Conservation (phyloP, 2,888 invertebrate genomes). For the Chloroclystis v-ata region DNA sequence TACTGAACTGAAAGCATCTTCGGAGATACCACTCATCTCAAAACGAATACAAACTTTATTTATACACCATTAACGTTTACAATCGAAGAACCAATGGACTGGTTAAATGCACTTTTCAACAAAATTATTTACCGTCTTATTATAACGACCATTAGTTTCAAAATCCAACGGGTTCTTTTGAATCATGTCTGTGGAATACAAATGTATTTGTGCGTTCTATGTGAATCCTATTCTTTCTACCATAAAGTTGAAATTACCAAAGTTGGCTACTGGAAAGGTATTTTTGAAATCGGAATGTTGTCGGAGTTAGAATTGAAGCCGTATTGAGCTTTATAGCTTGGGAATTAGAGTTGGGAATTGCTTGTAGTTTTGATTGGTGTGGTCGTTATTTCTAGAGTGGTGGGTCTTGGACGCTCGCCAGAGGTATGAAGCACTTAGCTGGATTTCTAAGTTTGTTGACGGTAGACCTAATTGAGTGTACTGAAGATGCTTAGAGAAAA, state of each 20-base stretch:
- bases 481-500: neutral
- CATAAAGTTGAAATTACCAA: slow-evolving; percentile 11
- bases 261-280: neutral
- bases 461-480: slow-evolving; percentile 20
- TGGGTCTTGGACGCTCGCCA: slow-evolving; percentile 28
- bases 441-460: slow-evolving; percentile 21
- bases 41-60: slow-evolving; percentile 28
- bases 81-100: slow-evolving; percentile 23
- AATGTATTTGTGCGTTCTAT: neutral
- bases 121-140: slow-evolving; percentile 20
- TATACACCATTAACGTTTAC: slow-evolving; percentile 25
- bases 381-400: slow-evolving; percentile 53
- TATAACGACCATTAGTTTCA: slow-evolving; percentile 24
- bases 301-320: neutral
- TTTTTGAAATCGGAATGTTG: slow-evolving; percentile 1
- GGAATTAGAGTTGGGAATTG: neutral
- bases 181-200: slow-evolving; percentile 5
- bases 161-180: slow-evolving; percentile 16
- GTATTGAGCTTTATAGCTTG: neutral
- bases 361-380: slow-evolving; percentile 17
- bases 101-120: slow-evolving; percentile 20
- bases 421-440: slow-evolving; percentile 22
- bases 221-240: neutral
- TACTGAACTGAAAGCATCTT: slow-evolving; percentile 17
- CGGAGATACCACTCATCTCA: slow-evolving; percentile 8